Conservation (phyloP, 2,113 vertebrate species). For the Leptobrachium ailaonicum region DNA sequence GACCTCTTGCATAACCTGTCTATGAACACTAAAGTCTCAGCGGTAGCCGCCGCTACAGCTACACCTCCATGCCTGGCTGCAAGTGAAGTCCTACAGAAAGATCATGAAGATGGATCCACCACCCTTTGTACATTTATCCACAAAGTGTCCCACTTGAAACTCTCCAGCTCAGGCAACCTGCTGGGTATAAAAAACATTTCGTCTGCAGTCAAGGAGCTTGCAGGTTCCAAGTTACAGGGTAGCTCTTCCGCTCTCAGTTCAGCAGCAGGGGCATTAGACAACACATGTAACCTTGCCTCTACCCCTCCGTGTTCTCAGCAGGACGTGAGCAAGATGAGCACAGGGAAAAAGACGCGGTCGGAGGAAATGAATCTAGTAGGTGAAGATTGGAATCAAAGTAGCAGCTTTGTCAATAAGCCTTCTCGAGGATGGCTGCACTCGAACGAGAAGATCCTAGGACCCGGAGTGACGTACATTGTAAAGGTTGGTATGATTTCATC, state of each 20-base stretch:
- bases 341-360: conserved; percentile 76
- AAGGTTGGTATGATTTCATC: conserved; percentile 83
- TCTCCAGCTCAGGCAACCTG: conserved; percentile 86
- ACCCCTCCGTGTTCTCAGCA: conserved; percentile 78
- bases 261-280: conserved; percentile 75
- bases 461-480: conserved; percentile 93
- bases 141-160: conserved; percentile 97
- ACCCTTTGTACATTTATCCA: conserved; percentile 94
- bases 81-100: conserved; percentile 75
- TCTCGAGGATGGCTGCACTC: conserved; percentile 86
- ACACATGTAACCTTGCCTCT: conserved; percentile 77
- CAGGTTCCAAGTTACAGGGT: conserved; percentile 90
- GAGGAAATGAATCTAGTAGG: conserved; percentile 74
- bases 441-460: conserved; percentile 92
- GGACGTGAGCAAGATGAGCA: conserved; percentile 76
- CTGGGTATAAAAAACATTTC: conserved; percentile 91
- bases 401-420: conserved; percentile 77
- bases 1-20: conserved; percentile 95
- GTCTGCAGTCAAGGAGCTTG: conserved; percentile 95
- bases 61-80: conserved; percentile 81
- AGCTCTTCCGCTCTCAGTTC: conserved; percentile 75
- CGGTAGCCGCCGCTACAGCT: conserved; percentile 75
- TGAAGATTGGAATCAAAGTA: conserved; percentile 80
- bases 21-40: conserved; percentile 92
- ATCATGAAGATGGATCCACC: conserved; percentile 90